A percentile compares a stretch with the other conserved stretches of the same genome.
Conservation (phyloP, 2,888 invertebrate species). For the Drosophila borborema region DNA sequence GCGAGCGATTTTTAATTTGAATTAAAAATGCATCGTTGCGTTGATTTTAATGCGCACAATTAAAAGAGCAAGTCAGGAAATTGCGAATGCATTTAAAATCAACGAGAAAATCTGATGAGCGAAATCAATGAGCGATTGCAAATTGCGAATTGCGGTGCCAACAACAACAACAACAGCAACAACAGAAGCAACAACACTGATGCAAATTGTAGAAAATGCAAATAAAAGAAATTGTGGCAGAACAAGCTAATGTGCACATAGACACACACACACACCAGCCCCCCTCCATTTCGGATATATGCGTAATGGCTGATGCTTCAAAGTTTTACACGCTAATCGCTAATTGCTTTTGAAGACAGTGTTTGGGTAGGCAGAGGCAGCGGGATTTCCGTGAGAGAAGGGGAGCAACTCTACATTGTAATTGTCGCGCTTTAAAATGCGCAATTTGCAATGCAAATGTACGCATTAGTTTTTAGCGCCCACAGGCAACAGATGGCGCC, state of each 20-base stretch:
- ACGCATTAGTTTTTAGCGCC: constrained; percentile 75
- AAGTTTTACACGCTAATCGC: constrained; percentile 74
- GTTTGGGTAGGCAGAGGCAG: constrained; percentile 5
- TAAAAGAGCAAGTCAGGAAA: constrained; percentile 76
- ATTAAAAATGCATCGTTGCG: constrained; percentile 77
- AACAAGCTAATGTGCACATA: constrained; percentile 65
- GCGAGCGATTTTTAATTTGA: constrained; percentile 70
- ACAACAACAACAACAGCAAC: constrained; percentile 13
- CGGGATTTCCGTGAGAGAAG: neutral
- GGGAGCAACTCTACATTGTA: constrained; percentile 51
- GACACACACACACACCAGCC: neutral
- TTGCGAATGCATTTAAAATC: constrained; percentile 76
- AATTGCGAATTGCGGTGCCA: constrained; percentile 57
- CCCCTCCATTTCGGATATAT: constrained; percentile 4
- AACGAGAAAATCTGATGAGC: constrained; percentile 65
- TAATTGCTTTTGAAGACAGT: constrained; percentile 77
- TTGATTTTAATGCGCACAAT: constrained; percentile 73
- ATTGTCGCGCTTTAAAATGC: constrained; percentile 78
- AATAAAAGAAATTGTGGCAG: constrained; percentile 62
- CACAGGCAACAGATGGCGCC: constrained; percentile 58
- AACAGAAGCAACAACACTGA: constrained; percentile 23
- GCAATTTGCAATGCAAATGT: constrained; percentile 80
- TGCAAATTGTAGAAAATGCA: constrained; percentile 36
- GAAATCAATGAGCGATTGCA: constrained; percentile 76
- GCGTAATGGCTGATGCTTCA: constrained; percentile 45